Conservation (phyloP, 2,113 vertebrate genomes). For the Felis chaus region DNA sequence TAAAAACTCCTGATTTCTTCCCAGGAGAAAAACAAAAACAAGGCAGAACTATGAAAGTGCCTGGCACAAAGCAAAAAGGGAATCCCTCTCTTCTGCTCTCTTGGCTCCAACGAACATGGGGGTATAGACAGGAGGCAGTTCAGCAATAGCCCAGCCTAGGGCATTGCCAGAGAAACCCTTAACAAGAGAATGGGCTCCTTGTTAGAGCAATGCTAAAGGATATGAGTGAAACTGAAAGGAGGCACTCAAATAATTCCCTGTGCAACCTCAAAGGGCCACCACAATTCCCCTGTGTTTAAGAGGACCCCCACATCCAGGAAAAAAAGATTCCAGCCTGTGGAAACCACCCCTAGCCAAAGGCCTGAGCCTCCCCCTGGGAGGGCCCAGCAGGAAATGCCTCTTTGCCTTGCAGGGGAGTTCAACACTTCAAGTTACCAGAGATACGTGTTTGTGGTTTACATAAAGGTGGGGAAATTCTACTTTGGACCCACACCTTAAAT, state of each 20-base stretch:
- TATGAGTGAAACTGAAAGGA: conserved; percentile 67
- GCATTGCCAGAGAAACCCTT: conserved; percentile 59
- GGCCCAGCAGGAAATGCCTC: conserved; percentile 65
- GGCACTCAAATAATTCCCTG: conserved; percentile 69
- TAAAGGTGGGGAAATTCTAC: conserved; percentile 66
- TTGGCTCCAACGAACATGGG: conserved; percentile 16
- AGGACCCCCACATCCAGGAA: conserved; percentile 60
- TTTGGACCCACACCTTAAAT: conserved; percentile 58
- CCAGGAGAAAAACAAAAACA: conserved; percentile 57
- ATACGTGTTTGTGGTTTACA: conserved; percentile 69
- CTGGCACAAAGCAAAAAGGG: conserved; percentile 66
- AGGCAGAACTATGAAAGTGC: conserved; percentile 38
- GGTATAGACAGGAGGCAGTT: conserved; percentile 21
- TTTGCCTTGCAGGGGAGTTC: conserved; percentile 58
- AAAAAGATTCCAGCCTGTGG: conserved; percentile 58
- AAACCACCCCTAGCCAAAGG: conserved; percentile 56
- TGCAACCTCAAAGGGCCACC: conserved; percentile 68
- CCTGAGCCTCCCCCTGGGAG: conserved; percentile 43
- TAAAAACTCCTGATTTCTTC: conserved; percentile 44
- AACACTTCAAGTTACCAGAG: conserved; percentile 55
- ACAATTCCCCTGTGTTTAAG: conserved; percentile 69
- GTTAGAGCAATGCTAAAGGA: neutral
- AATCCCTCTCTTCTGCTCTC: conserved; percentile 40
- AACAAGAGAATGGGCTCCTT: conserved; percentile 66
- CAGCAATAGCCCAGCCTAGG: conserved; percentile 8